These are phyloP conservation scores for Gymnoscopelus braueri DNA, from an alignment of 2,797 vertebrate genomes.

Conservation along the genomic window DNA sequence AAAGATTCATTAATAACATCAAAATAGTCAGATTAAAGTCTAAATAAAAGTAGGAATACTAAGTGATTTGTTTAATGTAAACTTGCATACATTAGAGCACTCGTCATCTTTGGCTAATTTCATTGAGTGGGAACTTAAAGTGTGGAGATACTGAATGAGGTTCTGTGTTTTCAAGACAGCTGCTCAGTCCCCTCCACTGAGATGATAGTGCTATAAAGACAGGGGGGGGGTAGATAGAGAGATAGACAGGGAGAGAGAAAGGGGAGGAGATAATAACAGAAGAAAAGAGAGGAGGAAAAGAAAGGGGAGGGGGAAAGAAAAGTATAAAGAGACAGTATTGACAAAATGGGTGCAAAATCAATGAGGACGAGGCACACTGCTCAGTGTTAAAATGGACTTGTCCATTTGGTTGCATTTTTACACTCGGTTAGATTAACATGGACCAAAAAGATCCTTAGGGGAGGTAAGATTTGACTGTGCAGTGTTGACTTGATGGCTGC, in stretches of 20 bases:
- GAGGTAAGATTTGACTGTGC: neutral
- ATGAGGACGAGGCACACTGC: no score
- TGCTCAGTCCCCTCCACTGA: conserved; percentile 23
- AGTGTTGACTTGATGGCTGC: conserved; percentile 46
- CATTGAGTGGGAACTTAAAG: conserved; percentile 6
- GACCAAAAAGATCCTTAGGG: no score
- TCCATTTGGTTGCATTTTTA: no score
- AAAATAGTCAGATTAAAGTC: no score
- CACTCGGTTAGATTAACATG: no score
- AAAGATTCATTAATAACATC: no score
- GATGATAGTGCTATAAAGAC: no score
- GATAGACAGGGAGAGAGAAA: neutral
- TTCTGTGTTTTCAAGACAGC: conserved; percentile 39
- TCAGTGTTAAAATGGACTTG: no score
- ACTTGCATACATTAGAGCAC: neutral
- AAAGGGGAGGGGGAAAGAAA: neutral
- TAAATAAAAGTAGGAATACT: no score
- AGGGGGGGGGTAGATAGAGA: no score
- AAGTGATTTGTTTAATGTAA: no score
- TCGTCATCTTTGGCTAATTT: neutral
- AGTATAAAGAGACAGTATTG: conserved; percentile 3
- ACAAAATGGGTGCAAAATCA: no score
- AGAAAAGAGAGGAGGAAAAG: neutral
- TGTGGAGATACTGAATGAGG: neutral
- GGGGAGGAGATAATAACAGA: conserved; percentile 20